phyloP scores from a whole-genome alignment of 2,113 vertebrate genomes.

The Narcine bancroftii region DNA sequence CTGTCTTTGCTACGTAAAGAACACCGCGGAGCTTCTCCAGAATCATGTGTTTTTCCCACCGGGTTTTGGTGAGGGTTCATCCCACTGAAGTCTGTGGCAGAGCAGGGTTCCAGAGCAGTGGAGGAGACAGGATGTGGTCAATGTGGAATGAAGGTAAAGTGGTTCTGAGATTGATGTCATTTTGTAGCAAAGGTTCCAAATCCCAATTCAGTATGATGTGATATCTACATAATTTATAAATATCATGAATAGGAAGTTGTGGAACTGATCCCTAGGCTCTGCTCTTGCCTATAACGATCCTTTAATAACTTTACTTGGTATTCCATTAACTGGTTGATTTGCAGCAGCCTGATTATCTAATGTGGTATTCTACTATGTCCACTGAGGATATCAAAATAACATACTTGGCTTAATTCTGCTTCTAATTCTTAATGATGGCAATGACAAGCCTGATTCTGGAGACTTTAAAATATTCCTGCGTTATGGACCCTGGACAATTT shows the following conservation, averaged over 20 bases:
- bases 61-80: background rate
- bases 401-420: background rate
- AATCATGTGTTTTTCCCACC: no score
- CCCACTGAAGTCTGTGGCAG: background rate
- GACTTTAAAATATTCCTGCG: background rate
- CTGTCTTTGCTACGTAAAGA: no score
- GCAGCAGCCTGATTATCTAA: background rate
- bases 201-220: background rate
- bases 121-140: background rate
- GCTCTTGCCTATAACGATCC: background rate
- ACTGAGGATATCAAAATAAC: background rate
- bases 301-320: background rate
- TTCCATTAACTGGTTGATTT: background rate
- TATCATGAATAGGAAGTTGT: slow-evolving; percentile 1
- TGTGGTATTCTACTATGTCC: background rate
- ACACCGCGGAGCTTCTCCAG: no score
- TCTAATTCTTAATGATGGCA: background rate
- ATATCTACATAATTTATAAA: slow-evolving; percentile 1
- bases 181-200: background rate
- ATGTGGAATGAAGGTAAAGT: background rate
- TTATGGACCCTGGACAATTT: no score
- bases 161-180: background rate
- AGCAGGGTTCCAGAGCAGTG: background rate
- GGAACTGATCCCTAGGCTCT: background rate
- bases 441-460: background rate